These are phyloP conservation scores for Drosophila miranda DNA, from an alignment of 1,140 invertebrate genomes.

Conservation along the genomic window DNA sequence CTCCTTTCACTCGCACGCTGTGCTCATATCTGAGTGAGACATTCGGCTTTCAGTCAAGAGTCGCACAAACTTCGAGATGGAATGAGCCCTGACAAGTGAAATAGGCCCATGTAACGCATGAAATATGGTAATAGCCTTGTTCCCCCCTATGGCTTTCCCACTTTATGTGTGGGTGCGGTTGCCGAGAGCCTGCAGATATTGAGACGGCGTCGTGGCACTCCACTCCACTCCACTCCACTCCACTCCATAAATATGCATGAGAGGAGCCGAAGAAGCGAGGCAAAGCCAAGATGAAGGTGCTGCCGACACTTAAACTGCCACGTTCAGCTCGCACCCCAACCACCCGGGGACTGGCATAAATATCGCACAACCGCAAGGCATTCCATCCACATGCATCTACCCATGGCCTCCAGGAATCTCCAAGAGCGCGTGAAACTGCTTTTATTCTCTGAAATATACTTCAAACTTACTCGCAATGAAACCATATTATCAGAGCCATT, in stretches of 20 bases:
- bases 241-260: constrained; percentile 48
- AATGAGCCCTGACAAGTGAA: constrained; percentile 61
- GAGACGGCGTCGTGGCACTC: constrained; percentile 16
- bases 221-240: no score
- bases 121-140: constrained; percentile 69
- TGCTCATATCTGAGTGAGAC: constrained; percentile 60
- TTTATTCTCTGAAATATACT: no score
- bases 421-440: no score
- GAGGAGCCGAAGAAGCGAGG: constrained; percentile 4
- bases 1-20: constrained; percentile 1
- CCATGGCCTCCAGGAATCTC: no score
- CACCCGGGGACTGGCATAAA: constrained; percentile 32
- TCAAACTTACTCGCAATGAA: no score
- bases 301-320: constrained; percentile 62
- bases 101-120: constrained; percentile 70
- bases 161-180: constrained; percentile 1
- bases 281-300: constrained; percentile 9
- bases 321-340: constrained; percentile 45
- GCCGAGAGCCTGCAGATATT: constrained; percentile 19
- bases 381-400: background rate
- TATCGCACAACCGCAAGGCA: constrained; percentile 20
- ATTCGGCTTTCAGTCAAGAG: constrained; percentile 52
- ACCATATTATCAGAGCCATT: no score
- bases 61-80: constrained; percentile 25
- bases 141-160: background rate